These are phyloP conservation scores for Hydractinia echinata DNA, from an alignment of 30 jellyfish, hydroid and myxozoan genomes.

Conservation along the genomic window DNA sequence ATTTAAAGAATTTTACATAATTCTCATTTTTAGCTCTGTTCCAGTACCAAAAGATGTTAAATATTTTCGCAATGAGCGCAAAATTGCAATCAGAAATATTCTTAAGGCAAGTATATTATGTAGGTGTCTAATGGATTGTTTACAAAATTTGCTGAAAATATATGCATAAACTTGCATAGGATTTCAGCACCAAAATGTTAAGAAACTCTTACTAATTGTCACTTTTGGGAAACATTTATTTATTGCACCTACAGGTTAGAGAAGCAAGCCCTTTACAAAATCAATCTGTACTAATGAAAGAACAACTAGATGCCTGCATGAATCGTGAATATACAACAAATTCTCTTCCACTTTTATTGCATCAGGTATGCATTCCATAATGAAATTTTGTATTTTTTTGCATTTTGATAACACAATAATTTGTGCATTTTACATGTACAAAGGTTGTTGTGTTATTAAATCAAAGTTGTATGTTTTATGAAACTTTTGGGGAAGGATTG, in stretches of 20 bases:
- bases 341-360: slow-evolving; percentile 55
- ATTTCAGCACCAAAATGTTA: no score
- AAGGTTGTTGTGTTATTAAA: no score
- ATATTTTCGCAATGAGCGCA: slow-evolving; percentile 73
- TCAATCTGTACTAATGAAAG: slow-evolving; percentile 62
- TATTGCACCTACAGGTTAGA: slow-evolving; percentile 31
- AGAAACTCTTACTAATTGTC: not conserved
- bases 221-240: not conserved
- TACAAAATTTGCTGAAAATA: no score
- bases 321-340: slow-evolving; percentile 54
- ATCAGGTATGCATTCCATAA: slow-evolving; percentile 43
- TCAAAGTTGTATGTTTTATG: not conserved
- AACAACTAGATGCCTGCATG: slow-evolving; percentile 38
- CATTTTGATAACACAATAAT: not conserved
- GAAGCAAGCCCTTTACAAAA: slow-evolving; percentile 53
- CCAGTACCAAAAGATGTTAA: slow-evolving; percentile 60
- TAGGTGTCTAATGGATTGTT: no score
- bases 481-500: slow-evolving; percentile 1
- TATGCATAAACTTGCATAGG: no score
- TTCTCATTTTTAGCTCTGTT: slow-evolving; percentile 48
- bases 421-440: no score
- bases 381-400: not conserved
- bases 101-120: slow-evolving; percentile 24
- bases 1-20: not conserved
- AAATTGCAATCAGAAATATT: slow-evolving; percentile 54